Evolutionary conservation across 2,888 invertebrate genomes (phyloP).

Genomic region (Nineta flava): DNA sequence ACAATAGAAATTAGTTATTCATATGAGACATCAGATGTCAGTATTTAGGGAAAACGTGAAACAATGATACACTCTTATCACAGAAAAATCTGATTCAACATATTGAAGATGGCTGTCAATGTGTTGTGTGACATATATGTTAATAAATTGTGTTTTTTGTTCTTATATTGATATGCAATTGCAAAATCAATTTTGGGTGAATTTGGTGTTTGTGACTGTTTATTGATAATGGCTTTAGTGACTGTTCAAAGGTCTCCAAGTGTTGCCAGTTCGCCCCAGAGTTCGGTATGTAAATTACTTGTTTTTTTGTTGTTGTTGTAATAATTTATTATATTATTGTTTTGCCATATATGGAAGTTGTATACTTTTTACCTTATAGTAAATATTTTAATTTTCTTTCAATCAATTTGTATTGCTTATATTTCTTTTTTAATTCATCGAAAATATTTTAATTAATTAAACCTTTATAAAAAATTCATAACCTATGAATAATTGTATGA

Average conservation of each 20-base stretch:
- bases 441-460: not conserved
- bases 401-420: not conserved
- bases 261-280: conserved; percentile 46
- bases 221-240: conserved; percentile 45
- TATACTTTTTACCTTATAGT: not conserved
- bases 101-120: conserved; percentile 9
- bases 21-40: not conserved
- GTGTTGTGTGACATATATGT: conserved; percentile 1
- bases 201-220: not conserved
- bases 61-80: not conserved
- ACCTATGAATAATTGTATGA: too few species aligned
- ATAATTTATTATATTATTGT: not conserved
- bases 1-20: too few species aligned
- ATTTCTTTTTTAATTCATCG: not conserved
- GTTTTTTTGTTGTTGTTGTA: conserved; percentile 2
- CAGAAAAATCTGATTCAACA: not conserved
- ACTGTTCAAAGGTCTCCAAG: conserved; percentile 58
- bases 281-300: conserved; percentile 31
- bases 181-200: not conserved
- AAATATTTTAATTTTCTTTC: conserved; percentile 2
- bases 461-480: not conserved
- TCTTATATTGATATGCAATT: conserved; percentile 2
- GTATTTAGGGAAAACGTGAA: not conserved
- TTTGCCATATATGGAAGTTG: not conserved
- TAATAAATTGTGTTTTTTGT: not conserved